These are phyloP conservation scores for Trichoplusia ni DNA, from an alignment of 1,140 invertebrate species.

Conservation along the genomic window DNA sequence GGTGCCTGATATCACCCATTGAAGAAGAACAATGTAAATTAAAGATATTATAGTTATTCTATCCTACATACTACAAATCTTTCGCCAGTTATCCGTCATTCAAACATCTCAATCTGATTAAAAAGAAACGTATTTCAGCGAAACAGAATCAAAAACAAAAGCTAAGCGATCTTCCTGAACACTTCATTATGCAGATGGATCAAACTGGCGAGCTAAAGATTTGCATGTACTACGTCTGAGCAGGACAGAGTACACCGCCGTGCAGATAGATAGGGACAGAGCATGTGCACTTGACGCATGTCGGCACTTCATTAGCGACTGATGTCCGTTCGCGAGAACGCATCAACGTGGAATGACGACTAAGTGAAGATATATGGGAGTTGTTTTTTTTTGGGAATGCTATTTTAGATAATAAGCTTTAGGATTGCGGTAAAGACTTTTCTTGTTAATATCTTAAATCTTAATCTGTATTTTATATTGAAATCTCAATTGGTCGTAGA, in stretches of 20 bases:
- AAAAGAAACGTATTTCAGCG: no score
- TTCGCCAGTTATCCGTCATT: no score
- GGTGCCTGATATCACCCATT: no score
- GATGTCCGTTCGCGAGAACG: constrained; percentile 35
- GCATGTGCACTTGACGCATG: constrained; percentile 32
- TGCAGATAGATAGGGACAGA: constrained; percentile 27
- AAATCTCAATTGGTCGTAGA: no score
- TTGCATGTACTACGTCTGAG: constrained; percentile 48
- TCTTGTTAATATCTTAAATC: no score
- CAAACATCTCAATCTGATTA: no score
- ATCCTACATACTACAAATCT: no score
- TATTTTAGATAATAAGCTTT: constrained; percentile 5
- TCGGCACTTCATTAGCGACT: constrained; percentile 48
- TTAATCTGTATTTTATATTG: no score
- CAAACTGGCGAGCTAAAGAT: constrained; percentile 46
- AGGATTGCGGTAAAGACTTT: no score
- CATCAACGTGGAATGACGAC: constrained; percentile 18
- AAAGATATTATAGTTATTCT: no score
- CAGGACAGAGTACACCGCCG: constrained; percentile 26
- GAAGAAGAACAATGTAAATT: no score
- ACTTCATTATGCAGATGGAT: constrained; percentile 62
- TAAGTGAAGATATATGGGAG: constrained; percentile 13
- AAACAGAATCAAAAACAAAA: constrained; percentile 39
- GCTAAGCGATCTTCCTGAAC: constrained; percentile 48
- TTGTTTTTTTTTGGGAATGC: not conserved